phyloP scores from a whole-genome alignment of 2,888 invertebrate species.

The Sphinx pinastri region DNA sequence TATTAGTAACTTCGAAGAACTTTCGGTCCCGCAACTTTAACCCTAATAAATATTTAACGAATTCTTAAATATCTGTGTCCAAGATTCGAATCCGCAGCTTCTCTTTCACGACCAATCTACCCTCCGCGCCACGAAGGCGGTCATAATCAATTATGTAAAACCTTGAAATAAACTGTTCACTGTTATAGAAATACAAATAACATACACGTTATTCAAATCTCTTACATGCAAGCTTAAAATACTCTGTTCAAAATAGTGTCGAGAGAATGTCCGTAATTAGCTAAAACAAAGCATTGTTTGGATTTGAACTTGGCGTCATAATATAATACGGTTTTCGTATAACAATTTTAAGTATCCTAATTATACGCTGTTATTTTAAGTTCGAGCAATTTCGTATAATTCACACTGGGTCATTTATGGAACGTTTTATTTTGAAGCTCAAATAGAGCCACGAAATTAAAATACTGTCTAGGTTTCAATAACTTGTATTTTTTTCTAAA shows the following conservation, averaged over 20 bases:
- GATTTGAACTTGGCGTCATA: conserved; percentile 35
- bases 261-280: conserved; percentile 40
- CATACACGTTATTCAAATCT: background rate
- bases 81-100: too few species aligned
- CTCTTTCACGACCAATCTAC: too few species aligned
- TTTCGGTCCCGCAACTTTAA: too few species aligned
- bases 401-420: background rate
- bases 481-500: too few species aligned
- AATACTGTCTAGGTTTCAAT: too few species aligned
- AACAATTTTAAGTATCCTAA: conserved; percentile 30
- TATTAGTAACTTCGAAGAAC: too few species aligned
- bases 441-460: background rate
- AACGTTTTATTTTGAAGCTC: background rate
- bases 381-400: background rate
- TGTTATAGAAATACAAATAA: background rate
- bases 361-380: conserved; percentile 19
- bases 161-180: too few species aligned
- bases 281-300: conserved; percentile 31
- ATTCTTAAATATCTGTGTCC: too few species aligned
- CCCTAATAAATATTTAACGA: too few species aligned
- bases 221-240: background rate
- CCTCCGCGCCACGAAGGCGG: too few species aligned
- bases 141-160: too few species aligned
- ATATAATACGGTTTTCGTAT: conserved; percentile 38
- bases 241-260: background rate